Evolutionary conservation across 2,797 vertebrate species (phyloP).

Genomic region (Hybognathus amarus): DNA sequence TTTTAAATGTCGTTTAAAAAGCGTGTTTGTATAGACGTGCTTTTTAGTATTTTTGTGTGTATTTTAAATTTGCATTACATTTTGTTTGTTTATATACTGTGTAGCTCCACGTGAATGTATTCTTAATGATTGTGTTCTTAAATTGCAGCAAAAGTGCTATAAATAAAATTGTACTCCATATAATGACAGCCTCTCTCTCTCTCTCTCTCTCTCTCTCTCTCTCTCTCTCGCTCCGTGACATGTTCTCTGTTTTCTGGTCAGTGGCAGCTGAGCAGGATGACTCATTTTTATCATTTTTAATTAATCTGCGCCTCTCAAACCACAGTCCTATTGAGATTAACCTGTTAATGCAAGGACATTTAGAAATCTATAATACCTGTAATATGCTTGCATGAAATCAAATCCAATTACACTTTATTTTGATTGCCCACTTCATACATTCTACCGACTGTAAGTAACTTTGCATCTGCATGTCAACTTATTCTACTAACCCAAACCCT

Average conservation of each 20-base stretch:
- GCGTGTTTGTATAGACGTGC: too few relatives aligned
- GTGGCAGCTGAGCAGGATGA: conserved; percentile 40
- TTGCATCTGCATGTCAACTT: background rate
- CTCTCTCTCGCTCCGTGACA: conserved; percentile 20
- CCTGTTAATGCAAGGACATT: background rate
- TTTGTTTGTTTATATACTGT: too few relatives aligned
- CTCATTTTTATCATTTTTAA: conserved; percentile 48
- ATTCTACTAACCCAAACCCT: background rate
- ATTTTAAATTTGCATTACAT: too few relatives aligned
- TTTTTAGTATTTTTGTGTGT: too few relatives aligned
- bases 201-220: conserved; percentile 18
- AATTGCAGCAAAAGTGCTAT: too few relatives aligned
- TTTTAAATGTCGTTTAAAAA: too few relatives aligned
- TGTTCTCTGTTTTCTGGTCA: conserved; percentile 43
- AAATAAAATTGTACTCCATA: background rate
- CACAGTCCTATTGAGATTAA: background rate
- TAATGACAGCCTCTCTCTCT: background rate
- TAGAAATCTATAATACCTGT: background rate
- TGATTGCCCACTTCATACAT: background rate
- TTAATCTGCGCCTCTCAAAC: conserved; percentile 20
- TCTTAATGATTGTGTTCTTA: too few relatives aligned
- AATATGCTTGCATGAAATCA: background rate
- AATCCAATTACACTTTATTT: background rate
- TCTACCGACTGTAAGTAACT: background rate
- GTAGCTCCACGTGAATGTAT: too few relatives aligned